phyloP scores from a whole-genome alignment of 2,888 invertebrate species.

The Nyleta sp. region DNA sequence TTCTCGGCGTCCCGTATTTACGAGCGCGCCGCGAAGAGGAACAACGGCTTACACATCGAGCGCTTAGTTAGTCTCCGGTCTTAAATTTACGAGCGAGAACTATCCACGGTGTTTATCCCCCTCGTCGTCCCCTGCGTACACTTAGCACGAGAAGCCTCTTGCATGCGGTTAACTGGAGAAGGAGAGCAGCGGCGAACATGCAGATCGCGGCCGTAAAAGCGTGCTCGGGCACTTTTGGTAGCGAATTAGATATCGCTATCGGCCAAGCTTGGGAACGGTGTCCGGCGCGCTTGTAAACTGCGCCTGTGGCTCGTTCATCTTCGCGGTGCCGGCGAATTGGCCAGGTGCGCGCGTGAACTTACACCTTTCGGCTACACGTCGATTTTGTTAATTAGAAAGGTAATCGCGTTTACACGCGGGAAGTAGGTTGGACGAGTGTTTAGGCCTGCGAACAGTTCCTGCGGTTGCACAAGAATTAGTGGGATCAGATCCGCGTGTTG shows the following conservation, averaged over 20 bases:
- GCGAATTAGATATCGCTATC: conserved; percentile 61
- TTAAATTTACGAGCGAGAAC: conserved; percentile 64
- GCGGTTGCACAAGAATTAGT: conserved; percentile 33
- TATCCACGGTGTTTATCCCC: conserved; percentile 52
- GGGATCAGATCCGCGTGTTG: conserved; percentile 42
- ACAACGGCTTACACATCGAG: conserved; percentile 50
- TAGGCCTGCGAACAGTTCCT: conserved; percentile 1
- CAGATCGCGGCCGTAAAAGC: conserved; percentile 52
- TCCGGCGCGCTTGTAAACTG: conserved; percentile 46
- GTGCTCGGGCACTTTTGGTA: conserved; percentile 59
- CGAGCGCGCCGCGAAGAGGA: conserved; percentile 57
- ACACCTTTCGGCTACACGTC: conserved; percentile 50
- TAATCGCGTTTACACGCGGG: conserved; percentile 53
- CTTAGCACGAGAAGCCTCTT: conserved; percentile 28
- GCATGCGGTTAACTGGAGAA: conserved; percentile 34
- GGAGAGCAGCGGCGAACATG: conserved; percentile 40
- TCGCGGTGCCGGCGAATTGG: conserved; percentile 25
- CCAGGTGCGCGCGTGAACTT: conserved; percentile 56
- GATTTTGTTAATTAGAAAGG: conserved; percentile 60
- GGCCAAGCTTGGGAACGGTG: conserved; percentile 52
- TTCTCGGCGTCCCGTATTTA: conserved; percentile 54
- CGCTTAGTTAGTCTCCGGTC: conserved; percentile 59
- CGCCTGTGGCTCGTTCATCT: conserved; percentile 51
- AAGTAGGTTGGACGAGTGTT: conserved; percentile 55
- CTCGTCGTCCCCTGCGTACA: conserved; percentile 48